A percentile compares a stretch with the other conserved stretches of the same genome.
phyloP scores from a whole-genome alignment of 2,797 vertebrate genomes.

The Enteromius trimaculatus region DNA sequence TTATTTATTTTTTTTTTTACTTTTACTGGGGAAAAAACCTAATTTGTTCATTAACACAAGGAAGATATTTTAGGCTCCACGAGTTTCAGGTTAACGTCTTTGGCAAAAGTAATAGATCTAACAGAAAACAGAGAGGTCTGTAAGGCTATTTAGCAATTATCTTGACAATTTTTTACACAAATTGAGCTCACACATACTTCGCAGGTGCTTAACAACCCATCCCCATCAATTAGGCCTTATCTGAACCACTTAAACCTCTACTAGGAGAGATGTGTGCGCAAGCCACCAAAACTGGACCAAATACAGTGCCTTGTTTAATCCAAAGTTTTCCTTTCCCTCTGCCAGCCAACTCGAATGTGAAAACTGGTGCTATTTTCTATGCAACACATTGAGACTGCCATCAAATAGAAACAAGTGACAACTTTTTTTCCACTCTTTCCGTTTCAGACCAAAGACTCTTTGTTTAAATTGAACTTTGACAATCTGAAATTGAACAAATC shows the following conservation, averaged over 20 bases:
- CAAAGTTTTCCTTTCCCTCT: conserved; percentile 40
- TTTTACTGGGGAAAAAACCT: neutral
- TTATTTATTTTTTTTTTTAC: neutral
- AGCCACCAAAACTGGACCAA: neutral
- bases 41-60: neutral
- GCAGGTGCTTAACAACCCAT: conserved; percentile 21
- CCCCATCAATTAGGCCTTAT: conserved; percentile 31
- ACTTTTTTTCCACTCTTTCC: conserved; percentile 30
- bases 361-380: conserved; percentile 43
- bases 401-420: conserved; percentile 18
- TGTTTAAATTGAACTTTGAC: conserved; percentile 15
- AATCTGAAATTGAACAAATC: conserved; percentile 16
- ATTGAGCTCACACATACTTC: neutral
- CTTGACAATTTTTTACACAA: neutral
- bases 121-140: conserved; percentile 8
- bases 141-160: neutral
- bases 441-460: neutral
- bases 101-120: conserved; percentile 1
- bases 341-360: conserved; percentile 44
- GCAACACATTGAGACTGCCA: conserved; percentile 40
- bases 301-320: conserved; percentile 24
- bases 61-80: neutral
- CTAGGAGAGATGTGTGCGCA: neutral
- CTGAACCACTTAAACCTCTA: conserved; percentile 20
- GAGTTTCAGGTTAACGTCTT: neutral